A percentile compares a stretch with the other conserved stretches of the same genome.
phyloP scores from a whole-genome alignment of 2,113 vertebrate species.

The Phrynocephalus versicolor region DNA sequence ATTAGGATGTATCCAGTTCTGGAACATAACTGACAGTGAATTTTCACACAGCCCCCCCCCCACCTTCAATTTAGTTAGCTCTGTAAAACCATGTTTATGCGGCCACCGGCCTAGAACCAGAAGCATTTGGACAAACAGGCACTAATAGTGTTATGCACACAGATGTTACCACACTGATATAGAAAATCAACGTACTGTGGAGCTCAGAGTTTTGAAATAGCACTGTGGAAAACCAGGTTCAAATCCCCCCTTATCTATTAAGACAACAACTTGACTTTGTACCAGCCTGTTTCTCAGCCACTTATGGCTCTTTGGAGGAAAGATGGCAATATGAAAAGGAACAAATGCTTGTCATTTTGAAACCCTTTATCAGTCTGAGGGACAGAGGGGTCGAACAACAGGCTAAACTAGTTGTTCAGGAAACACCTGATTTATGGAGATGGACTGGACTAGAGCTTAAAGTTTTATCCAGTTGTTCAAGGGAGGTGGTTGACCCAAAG shows the following conservation, averaged over 20 bases:
- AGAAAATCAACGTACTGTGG: neutral
- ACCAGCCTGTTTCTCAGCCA: too few species aligned
- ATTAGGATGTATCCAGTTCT: neutral
- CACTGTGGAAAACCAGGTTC: neutral
- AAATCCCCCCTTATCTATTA: neutral
- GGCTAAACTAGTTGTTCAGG: too few species aligned
- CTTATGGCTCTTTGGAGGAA: neutral
- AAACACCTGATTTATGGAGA: too few species aligned
- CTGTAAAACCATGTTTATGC: neutral
- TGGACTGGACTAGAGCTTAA: neutral
- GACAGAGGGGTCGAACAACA: neutral
- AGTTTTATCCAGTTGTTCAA: neutral
- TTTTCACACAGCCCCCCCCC: neutral
- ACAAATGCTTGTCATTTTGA: neutral
- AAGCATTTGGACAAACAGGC: neutral
- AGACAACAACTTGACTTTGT: neutral
- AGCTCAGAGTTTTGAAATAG: neutral
- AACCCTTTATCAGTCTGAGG: neutral
- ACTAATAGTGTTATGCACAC: too few species aligned
- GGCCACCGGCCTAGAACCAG: neutral
- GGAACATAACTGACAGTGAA: neutral
- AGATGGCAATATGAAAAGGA: neutral
- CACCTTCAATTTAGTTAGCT: neutral
- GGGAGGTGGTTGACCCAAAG: neutral
- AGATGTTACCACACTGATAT: too few species aligned